These are phyloP conservation scores for Steatocranus sp. DNA, from an alignment of 2,797 vertebrate genomes.

Conservation along the genomic window DNA sequence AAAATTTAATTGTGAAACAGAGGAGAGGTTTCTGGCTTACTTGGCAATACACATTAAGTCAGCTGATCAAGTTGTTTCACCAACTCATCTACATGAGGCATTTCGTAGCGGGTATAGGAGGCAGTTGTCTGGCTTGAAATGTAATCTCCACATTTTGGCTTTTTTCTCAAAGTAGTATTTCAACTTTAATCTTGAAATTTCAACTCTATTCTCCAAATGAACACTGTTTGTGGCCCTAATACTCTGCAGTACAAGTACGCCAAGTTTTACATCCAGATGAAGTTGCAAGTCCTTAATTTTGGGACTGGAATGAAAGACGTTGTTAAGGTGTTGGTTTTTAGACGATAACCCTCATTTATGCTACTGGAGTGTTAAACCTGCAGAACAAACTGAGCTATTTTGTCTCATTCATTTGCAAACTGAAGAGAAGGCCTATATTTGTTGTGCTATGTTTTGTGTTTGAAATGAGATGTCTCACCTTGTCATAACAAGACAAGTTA, in stretches of 20 bases:
- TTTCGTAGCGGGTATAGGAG: background rate
- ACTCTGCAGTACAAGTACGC: background rate
- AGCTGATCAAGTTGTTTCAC: background rate
- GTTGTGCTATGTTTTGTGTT: slow-evolving; percentile 14
- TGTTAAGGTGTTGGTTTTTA: background rate
- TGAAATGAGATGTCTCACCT: slow-evolving; percentile 27
- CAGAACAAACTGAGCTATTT: background rate
- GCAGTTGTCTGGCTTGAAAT: background rate
- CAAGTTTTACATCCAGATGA: background rate
- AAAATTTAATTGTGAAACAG: background rate
- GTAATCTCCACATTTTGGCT: background rate
- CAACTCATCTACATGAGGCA: background rate
- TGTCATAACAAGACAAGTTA: slow-evolving; percentile 3
- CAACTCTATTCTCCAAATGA: background rate
- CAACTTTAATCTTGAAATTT: background rate
- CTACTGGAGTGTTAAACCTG: background rate
- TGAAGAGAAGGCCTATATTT: background rate
- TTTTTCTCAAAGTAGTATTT: background rate
- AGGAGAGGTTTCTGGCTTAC: background rate
- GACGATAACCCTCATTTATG: background rate
- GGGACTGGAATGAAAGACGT: background rate
- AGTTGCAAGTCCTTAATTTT: background rate
- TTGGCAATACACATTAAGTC: background rate
- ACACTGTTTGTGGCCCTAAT: background rate
- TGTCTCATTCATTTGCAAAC: background rate